Base-by-base conservation (phyloP, 2,888 invertebrate genomes). In the Thera britannica region DNA sequence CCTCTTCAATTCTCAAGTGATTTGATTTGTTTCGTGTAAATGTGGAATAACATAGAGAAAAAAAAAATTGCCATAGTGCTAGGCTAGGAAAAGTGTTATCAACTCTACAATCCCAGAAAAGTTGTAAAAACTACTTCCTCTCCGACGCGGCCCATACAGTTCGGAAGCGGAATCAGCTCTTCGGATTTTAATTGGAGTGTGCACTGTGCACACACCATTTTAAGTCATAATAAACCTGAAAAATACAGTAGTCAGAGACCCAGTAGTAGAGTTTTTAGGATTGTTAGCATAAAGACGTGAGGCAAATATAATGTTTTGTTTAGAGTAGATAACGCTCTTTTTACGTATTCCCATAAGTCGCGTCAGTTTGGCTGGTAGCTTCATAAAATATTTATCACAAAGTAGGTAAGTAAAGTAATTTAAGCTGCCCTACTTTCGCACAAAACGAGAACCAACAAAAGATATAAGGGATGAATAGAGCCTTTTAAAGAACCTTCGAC, bases 391-490 rank as follows among this genome's bases (percentile, higher is more conserved):
- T 75, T 79, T 70, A 73, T 38, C 75, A 71, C 71, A 75, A 67
- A 74, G 61, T 69, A 58, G 71, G 58, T 62, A 66, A 70, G 58
- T 69, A 72, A 72, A 76, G 79, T 82, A 85, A 88, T 88, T 84
- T 83, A 79, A 77, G 75, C 72, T 80, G 87, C 77, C 85, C 86
- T 81, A 90, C 77, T 88, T 91, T 86, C 73, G 72, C 81, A 90
- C 87, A 92, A 91, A 86, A 85, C 80, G 74, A 74, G 80, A 79
- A 76, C 77, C 77, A 83, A 90, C 90, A 91, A 90, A 84, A 85
- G 85, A 59, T 71, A 83, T 85, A 86, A 83, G 83, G 79, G 78
- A 76, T 83, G 83, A 83, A 87, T 86, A 83, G 77, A 80, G 77
- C 75, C 7, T 79, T 82, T 76, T 81, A 86, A 83, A 41, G 56